phyloP scores from a whole-genome alignment of 2,888 invertebrate genomes.

The Acholoe squamosa region DNA sequence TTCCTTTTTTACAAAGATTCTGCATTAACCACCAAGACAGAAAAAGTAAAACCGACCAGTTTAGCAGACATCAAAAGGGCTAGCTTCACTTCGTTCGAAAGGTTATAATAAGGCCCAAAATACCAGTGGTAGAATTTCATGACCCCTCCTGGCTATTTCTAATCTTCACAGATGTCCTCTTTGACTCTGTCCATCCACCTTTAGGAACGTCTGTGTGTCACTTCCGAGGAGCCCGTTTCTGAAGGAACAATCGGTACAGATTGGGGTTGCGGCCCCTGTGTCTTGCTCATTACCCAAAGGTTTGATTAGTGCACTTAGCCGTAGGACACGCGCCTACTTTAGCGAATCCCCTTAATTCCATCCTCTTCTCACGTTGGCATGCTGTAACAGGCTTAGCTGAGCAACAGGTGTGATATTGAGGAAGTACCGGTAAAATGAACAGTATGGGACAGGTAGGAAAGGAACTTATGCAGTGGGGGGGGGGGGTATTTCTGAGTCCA shows the following conservation, averaged over 20 bases:
- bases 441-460: too few species aligned
- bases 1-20: too few species aligned
- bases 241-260: neutral
- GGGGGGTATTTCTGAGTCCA: too few species aligned
- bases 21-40: neutral
- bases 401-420: neutral
- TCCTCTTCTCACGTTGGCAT: neutral
- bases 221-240: neutral
- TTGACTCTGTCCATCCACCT: neutral
- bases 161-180: neutral
- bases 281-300: neutral
- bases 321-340: neutral
- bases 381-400: conserved; percentile 1
- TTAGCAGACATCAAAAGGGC: neutral
- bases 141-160: neutral
- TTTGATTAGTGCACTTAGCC: conserved; percentile 9
- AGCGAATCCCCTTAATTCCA: neutral
- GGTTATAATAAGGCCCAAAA: neutral
- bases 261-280: neutral
- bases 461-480: too few species aligned
- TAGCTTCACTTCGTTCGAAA: neutral
- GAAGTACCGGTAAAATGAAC: too few species aligned
- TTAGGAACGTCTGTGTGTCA: neutral
- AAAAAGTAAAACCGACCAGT: neutral
- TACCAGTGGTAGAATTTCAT: neutral